A percentile compares a stretch with the other conserved stretches of the same genome.
Conservation (phyloP, 2,797 vertebrate genomes). For the Pseudotriccus pelzelni region DNA sequence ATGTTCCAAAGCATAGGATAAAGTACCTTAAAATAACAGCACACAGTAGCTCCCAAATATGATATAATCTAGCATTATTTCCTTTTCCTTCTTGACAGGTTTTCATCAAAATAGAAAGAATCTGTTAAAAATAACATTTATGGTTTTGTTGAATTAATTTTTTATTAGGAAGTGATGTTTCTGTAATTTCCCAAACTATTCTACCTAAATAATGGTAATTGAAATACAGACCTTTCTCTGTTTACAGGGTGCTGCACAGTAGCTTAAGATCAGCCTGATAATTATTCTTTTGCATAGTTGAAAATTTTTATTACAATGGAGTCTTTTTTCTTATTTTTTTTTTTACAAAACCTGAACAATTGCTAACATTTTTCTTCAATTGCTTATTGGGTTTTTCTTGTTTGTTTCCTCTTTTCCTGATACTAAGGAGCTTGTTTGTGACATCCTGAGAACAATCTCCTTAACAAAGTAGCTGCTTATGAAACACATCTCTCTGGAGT, state of each 20-base stretch:
- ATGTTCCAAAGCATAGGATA: accelerated
- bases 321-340: too few relatives aligned
- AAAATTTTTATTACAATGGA: background rate
- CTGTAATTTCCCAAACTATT: background rate
- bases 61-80: background rate
- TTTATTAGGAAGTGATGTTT: background rate
- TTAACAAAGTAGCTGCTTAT: background rate
- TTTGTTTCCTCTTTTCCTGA: background rate
- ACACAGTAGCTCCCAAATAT: background rate
- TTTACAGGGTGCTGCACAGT: background rate
- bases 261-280: background rate
- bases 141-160: background rate
- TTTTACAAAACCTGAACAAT: accelerated
- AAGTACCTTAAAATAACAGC: background rate
- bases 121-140: accelerated
- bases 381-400: background rate
- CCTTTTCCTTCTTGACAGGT: background rate
- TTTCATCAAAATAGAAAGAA: background rate
- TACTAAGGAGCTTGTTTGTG: background rate
- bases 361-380: background rate
- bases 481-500: background rate
- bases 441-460: background rate
- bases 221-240: background rate
- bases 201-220: background rate
- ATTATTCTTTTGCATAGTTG: background rate